phyloP scores from a whole-genome alignment of 1,140 invertebrate species.

The Sarcophaga bullata region DNA sequence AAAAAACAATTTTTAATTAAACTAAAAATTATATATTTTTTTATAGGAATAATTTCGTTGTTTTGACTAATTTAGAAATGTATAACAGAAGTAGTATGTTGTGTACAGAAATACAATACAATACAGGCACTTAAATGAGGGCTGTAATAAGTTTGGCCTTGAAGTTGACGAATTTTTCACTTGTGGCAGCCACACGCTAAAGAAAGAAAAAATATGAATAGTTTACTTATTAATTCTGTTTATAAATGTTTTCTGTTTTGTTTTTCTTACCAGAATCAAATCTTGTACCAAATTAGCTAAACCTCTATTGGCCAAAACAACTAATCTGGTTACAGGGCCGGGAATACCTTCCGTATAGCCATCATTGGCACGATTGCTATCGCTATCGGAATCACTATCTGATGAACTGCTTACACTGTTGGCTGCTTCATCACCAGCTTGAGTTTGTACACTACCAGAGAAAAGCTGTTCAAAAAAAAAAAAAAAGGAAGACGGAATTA shows the following conservation, averaged over 20 bases:
- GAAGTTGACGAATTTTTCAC: constrained; percentile 89
- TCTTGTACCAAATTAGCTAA: constrained; percentile 86
- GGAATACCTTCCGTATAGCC: constrained; percentile 80
- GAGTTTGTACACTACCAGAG: constrained; percentile 73
- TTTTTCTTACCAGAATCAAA: constrained; percentile 77
- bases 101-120: too few relatives aligned
- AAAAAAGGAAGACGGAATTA: constrained; percentile 13
- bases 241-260: constrained; percentile 15
- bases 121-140: constrained; percentile 75
- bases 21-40: constrained; percentile 1
- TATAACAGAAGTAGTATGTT: constrained; percentile 24
- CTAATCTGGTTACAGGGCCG: constrained; percentile 83
- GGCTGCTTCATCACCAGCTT: constrained; percentile 70
- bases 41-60: constrained; percentile 21
- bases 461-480: constrained; percentile 73
- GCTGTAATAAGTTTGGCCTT: constrained; percentile 88
- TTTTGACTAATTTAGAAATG: constrained; percentile 40
- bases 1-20: too few relatives aligned
- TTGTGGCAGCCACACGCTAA: constrained; percentile 83
- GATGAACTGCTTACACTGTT: constrained; percentile 68
- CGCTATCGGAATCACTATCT: constrained; percentile 58
- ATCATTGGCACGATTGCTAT: constrained; percentile 69
- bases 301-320: constrained; percentile 84
- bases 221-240: too few relatives aligned
- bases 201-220: constrained; percentile 51